A percentile compares a stretch with the other conserved stretches of the same genome.
Evolutionary conservation across 2,113 vertebrate genomes (phyloP).

Genomic region (Dicentrarchus labrax): DNA sequence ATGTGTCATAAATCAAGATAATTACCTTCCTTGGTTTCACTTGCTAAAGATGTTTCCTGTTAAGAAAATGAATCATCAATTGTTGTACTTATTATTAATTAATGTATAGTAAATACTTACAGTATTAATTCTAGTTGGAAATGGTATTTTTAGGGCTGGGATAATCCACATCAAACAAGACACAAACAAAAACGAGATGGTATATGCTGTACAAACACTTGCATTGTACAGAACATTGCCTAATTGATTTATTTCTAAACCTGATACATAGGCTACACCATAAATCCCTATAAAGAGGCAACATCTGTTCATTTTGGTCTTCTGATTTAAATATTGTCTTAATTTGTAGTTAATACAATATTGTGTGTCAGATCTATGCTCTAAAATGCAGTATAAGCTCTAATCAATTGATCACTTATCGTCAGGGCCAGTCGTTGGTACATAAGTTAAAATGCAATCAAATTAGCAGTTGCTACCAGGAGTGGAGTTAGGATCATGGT

Average conservation of each 20-base stretch:
- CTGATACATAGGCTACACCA: neutral
- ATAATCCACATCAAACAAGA: neutral
- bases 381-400: neutral
- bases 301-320: neutral
- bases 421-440: neutral
- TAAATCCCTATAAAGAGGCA: neutral
- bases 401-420: neutral
- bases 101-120: neutral
- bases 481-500: neutral
- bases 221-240: neutral
- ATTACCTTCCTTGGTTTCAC: neutral
- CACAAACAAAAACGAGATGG: neutral
- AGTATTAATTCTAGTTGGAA: neutral
- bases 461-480: too few species aligned
- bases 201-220: neutral
- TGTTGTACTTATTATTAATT: neutral
- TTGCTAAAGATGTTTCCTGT: neutral
- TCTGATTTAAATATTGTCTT: neutral
- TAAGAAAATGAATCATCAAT: neutral
- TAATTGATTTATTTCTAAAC: neutral
- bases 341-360: neutral
- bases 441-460: neutral
- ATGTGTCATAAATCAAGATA: constrained; percentile 12
- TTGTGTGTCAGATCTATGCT: neutral
- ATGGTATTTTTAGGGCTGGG: neutral